Evolutionary conservation across 2,888 invertebrate genomes (phyloP).

Genomic region (Caenorhabditis sp.): DNA sequence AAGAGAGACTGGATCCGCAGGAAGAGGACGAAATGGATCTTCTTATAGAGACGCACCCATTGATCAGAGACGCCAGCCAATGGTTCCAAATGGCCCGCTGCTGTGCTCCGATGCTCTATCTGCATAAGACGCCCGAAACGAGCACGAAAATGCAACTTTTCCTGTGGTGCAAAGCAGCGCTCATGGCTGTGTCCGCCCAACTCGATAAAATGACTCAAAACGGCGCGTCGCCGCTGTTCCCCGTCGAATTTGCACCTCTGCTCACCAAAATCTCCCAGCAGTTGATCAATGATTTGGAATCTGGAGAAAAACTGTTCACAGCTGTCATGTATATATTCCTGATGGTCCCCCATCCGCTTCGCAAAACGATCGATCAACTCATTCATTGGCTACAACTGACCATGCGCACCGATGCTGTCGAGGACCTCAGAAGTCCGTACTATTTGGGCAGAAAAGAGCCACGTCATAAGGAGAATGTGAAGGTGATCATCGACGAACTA

Average conservation of each 20-base stretch:
- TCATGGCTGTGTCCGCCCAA: constrained; percentile 25
- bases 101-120: constrained; percentile 53
- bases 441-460: constrained; percentile 53
- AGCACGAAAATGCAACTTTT: constrained; percentile 44
- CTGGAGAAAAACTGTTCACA: constrained; percentile 41
- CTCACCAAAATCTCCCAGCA: constrained; percentile 44
- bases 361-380: constrained; percentile 45
- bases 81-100: constrained; percentile 58
- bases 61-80: constrained; percentile 33
- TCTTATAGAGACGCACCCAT: constrained; percentile 54
- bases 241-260: constrained; percentile 43
- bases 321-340: constrained; percentile 44
- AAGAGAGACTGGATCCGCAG: constrained; percentile 38
- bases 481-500: constrained; percentile 48
- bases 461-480: constrained; percentile 43
- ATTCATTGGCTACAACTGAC: constrained; percentile 54
- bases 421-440: constrained; percentile 55
- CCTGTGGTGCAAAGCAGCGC: constrained; percentile 53
- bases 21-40: constrained; percentile 58
- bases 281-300: constrained; percentile 34
- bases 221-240: constrained; percentile 46
- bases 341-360: constrained; percentile 52
- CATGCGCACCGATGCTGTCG: constrained; percentile 41
- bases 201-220: constrained; percentile 47
- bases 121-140: constrained; percentile 27